phyloP scores from a whole-genome alignment of 2,888 invertebrate genomes.

The Ichneumon xanthorius region DNA sequence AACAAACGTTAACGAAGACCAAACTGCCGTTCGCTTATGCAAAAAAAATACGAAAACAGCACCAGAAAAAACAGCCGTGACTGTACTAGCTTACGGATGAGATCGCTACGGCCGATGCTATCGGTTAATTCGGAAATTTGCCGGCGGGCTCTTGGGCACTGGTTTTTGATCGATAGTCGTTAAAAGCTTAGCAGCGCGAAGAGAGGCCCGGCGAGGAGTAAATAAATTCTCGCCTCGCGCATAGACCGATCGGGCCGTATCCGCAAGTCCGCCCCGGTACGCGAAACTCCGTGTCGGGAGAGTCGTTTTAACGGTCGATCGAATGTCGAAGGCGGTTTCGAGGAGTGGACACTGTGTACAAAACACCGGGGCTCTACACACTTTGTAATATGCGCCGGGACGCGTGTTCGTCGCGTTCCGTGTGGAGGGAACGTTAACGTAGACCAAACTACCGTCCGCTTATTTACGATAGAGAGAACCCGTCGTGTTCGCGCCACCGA shows the following conservation, averaged over 20 bases:
- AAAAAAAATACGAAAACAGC: constrained; percentile 33
- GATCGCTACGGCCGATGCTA: constrained; percentile 38
- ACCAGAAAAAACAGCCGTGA: constrained; percentile 20
- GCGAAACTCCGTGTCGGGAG: not conserved
- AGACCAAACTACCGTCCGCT: constrained; percentile 65
- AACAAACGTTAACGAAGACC: constrained; percentile 60
- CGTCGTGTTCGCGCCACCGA: constrained; percentile 63
- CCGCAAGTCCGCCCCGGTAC: no score
- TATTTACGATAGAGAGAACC: constrained; percentile 67
- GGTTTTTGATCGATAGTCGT: constrained; percentile 42
- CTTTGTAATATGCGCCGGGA: constrained; percentile 48
- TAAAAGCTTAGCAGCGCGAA: not conserved
- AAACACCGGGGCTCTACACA: constrained; percentile 31
- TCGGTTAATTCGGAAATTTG: constrained; percentile 61
- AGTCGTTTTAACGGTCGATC: constrained; percentile 46
- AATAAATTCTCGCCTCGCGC: constrained; percentile 52
- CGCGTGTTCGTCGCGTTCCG: constrained; percentile 55
- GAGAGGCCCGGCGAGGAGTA: constrained; percentile 13
- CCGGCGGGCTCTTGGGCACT: constrained; percentile 31
- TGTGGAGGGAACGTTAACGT: constrained; percentile 66
- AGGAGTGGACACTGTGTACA: constrained; percentile 19
- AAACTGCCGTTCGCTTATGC: constrained; percentile 66
- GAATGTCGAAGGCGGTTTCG: constrained; percentile 51
- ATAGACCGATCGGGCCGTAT: no score
- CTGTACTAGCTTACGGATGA: constrained; percentile 53